Percentiles rank a stretch among this genome's conserved stretches.
Conservation (phyloP, 92 coral and sea anemone genomes). For the Pocillopora grandis region DNA sequence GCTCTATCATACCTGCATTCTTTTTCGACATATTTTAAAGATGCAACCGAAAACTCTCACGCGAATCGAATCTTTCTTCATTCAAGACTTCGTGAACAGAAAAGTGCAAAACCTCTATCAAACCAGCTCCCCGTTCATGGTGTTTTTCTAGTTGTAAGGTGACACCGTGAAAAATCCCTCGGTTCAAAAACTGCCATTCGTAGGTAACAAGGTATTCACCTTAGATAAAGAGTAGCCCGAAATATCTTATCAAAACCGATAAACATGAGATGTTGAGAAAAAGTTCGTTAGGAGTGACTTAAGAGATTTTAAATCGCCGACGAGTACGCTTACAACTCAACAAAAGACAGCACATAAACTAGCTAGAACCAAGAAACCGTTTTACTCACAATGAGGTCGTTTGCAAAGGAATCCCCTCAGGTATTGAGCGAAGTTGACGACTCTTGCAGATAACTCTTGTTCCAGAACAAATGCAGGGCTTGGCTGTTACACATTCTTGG, state of each 20-base stretch:
- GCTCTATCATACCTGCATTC: background rate
- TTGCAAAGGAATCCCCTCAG: slow-evolving; percentile 72
- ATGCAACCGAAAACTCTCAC: background rate
- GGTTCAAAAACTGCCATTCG: slow-evolving; percentile 43
- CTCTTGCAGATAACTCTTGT: slow-evolving; percentile 54
- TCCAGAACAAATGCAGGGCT: slow-evolving; percentile 61
- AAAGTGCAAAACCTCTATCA: background rate
- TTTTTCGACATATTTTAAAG: background rate
- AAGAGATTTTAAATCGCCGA: slow-evolving; percentile 11
- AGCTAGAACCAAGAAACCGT: slow-evolving; percentile 11
- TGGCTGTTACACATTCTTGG: slow-evolving; percentile 48
- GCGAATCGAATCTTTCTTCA: background rate
- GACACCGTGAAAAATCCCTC: slow-evolving; percentile 33
- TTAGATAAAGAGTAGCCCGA: slow-evolving; percentile 50
- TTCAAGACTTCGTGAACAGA: background rate
- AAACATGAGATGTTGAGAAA: slow-evolving; percentile 35
- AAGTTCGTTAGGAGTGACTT: slow-evolving; percentile 41
- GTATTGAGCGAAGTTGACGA: slow-evolving; percentile 43
- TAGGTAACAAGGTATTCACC: slow-evolving; percentile 37
- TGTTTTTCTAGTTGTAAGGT: slow-evolving; percentile 29
- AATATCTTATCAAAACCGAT: slow-evolving; percentile 53
- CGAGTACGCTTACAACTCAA: background rate
- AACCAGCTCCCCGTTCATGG: background rate
- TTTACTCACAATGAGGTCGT: slow-evolving; percentile 64
- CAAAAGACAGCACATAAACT: slow-evolving; percentile 5